Conservation (phyloP, 2,888 invertebrate genomes). For the Drosophila cognata region DNA sequence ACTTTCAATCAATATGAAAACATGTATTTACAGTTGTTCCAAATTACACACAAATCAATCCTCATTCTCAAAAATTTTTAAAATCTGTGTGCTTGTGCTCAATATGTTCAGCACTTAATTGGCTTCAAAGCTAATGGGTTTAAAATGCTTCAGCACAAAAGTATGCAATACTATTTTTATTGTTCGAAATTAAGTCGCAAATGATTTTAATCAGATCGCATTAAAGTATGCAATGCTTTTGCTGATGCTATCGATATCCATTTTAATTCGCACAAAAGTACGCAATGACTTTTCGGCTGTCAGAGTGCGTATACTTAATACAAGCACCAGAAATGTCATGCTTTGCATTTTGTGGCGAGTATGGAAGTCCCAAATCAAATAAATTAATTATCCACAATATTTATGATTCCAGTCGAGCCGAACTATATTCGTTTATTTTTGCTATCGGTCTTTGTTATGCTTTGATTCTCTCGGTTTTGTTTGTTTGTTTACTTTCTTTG, state of each 20-base stretch:
- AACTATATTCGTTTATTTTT: conserved; percentile 18
- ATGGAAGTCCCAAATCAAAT: conserved; percentile 31
- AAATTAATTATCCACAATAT: conserved; percentile 75
- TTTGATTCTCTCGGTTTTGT: conserved; percentile 12
- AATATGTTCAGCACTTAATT: conserved; percentile 1
- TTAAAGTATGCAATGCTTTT: conserved; percentile 25
- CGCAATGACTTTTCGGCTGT: conserved; percentile 10
- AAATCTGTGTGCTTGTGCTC: background rate
- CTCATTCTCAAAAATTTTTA: background rate
- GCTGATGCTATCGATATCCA: background rate
- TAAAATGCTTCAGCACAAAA: conserved; percentile 5
- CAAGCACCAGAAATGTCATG: conserved; percentile 18
- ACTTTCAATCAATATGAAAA: background rate
- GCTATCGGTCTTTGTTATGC: conserved; percentile 9
- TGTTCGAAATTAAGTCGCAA: background rate
- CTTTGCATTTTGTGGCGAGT: conserved; percentile 17
- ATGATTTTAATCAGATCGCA: conserved; percentile 6
- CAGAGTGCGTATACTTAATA: conserved; percentile 20
- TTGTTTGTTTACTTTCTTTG: conserved; percentile 40
- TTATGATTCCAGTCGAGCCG: conserved; percentile 61
- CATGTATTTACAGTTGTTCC: background rate
- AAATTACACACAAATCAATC: background rate
- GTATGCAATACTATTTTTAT: conserved; percentile 10
- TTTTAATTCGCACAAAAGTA: conserved; percentile 14
- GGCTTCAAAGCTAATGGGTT: background rate